These are phyloP conservation scores for Hystrix brachyura DNA, from an alignment of 2,113 vertebrate species.

Conservation along the genomic window DNA sequence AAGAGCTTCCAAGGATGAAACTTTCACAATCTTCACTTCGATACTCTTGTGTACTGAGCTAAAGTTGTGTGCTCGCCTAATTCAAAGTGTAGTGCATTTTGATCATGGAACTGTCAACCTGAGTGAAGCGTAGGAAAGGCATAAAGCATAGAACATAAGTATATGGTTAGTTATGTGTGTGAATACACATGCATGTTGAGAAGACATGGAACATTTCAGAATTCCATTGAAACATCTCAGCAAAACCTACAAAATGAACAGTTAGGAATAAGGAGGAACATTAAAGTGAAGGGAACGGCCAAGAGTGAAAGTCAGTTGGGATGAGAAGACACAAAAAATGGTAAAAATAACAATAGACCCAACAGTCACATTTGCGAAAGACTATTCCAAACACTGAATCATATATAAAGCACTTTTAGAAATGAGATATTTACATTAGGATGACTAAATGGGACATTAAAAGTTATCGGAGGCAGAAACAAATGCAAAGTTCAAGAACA, in stretches of 20 bases:
- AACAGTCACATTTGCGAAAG: background rate
- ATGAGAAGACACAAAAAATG: background rate
- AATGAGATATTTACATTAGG: background rate
- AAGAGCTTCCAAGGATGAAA: background rate
- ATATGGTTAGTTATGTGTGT: background rate
- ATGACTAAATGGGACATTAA: background rate
- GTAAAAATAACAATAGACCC: background rate
- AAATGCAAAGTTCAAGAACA: background rate
- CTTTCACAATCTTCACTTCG: background rate
- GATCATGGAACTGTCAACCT: background rate
- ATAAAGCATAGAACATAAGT: background rate
- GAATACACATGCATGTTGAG: background rate
- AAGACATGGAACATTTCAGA: background rate
- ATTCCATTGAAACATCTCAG: background rate
- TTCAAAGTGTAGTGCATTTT: background rate
- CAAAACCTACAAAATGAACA: background rate
- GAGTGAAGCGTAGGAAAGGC: background rate
- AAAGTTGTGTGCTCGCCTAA: background rate
- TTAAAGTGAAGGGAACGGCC: background rate
- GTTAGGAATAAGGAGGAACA: background rate
- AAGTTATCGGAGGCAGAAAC: background rate
- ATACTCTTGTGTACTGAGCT: background rate
- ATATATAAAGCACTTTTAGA: background rate
- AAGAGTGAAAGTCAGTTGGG: background rate
- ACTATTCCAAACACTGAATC: background rate